Conservation (phyloP, 1,140 invertebrate species). For the Cotesia typhae region DNA sequence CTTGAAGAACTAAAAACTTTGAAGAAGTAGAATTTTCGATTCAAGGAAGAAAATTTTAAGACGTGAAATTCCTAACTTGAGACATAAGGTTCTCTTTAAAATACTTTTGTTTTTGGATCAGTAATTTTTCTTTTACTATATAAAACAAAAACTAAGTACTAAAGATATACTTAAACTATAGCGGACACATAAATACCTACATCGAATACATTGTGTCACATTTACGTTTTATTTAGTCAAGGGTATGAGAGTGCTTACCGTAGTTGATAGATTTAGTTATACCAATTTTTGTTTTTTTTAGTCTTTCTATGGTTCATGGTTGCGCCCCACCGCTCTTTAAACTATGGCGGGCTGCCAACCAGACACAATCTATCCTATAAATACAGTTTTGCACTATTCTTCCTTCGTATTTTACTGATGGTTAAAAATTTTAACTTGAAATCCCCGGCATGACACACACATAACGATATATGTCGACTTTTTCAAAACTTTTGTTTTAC, state of each 20-base stretch:
- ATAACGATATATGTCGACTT: not conserved
- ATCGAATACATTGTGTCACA: not conserved
- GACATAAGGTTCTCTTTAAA: no score
- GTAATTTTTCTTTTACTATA: no score
- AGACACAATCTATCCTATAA: slow-evolving; percentile 62
- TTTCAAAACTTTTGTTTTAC: slow-evolving; percentile 13
- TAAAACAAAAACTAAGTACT: no score
- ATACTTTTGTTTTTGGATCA: no score
- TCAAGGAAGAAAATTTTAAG: no score
- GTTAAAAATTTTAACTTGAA: not conserved
- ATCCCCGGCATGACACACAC: slow-evolving; percentile 30
- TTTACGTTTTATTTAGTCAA: not conserved
- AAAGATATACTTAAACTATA: no score
- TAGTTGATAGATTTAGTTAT: slow-evolving; percentile 16
- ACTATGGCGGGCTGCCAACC: slow-evolving; percentile 54
- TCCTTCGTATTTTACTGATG: slow-evolving; percentile 43
- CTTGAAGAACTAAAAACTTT: no score
- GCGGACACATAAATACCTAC: not conserved
- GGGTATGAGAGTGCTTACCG: slow-evolving; percentile 10
- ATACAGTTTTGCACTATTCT: slow-evolving; percentile 49
- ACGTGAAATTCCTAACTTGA: no score
- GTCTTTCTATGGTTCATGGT: slow-evolving; percentile 42
- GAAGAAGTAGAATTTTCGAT: no score
- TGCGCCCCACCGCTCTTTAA: slow-evolving; percentile 1
- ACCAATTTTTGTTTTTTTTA: slow-evolving; percentile 11